Evolutionary conservation across 1,140 invertebrate genomes (phyloP), one percentile per base, ranked within the genome.

Genomic region (Drosophila albomicans): DNA sequence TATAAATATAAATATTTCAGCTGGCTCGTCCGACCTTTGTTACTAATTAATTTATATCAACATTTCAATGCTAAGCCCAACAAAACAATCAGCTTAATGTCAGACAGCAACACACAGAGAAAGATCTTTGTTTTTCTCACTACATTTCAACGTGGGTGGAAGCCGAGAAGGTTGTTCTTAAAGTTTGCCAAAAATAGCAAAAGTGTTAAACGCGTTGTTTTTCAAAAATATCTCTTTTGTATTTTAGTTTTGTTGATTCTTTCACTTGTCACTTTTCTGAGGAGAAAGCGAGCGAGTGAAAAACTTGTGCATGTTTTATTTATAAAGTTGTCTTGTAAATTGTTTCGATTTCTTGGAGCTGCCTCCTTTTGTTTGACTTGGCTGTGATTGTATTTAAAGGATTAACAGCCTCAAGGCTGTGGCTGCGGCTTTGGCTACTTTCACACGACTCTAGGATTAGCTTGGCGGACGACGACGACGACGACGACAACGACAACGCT

Each of bases 1-100:
- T 57, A 65, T 28, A 54, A 65, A 65, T 70, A 71, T 82, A 78
- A 80, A 82, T 82, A 82, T 80, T 78, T 73, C 49, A 66, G 68
- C 56, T 76, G 57, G 10, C 35, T 41, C 20, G 66, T 61, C 46
- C 58, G 74, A 79, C 61, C 70, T 81, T 81, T 71, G 78, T 75
- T 80, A 81, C 85, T 88, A 88, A 88, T 88, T 88, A 89, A 89
- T 88, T 88, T 89, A 88, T 85, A 88, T 88, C 85, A 88, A 89
- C 85, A 88, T 88, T 88, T 88, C 85, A 88, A 85, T 88, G 85
- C 82, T 89, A 88, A 85, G 85, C 81, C 85, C 73, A 88, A 89
- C 85, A 89, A 88, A 88, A 85, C 85, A 88, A 81, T 89, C 81
- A 89, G 81, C 85, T 88, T 88, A 89, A 79, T 88, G 85, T 88